A percentile compares a stretch with the other conserved stretches of the same genome.
These are phyloP conservation scores for Drosophila jambulina DNA, from an alignment of 1,140 invertebrate genomes.

Conservation along the genomic window DNA sequence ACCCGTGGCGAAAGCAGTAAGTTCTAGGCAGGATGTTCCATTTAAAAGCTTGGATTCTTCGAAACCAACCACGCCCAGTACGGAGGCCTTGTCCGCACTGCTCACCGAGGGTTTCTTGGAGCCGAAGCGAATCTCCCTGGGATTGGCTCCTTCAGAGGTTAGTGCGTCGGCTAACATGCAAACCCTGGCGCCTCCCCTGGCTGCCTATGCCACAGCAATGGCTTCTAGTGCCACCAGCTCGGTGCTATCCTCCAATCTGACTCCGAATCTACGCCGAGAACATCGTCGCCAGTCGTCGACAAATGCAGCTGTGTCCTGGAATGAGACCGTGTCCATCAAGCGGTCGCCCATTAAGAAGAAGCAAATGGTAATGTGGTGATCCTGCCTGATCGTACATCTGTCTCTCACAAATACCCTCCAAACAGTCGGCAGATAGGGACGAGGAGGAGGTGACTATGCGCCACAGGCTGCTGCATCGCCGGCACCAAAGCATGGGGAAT, in stretches of 20 bases:
- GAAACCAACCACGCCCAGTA: slow-evolving; percentile 91
- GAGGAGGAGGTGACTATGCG: slow-evolving; percentile 74
- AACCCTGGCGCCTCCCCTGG: slow-evolving; percentile 57
- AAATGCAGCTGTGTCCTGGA: slow-evolving; percentile 84
- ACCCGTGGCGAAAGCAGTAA: slow-evolving; percentile 22
- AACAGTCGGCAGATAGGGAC: slow-evolving; percentile 57
- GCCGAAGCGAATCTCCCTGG: slow-evolving; percentile 84
- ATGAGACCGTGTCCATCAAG: slow-evolving; percentile 81
- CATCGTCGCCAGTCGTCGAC: slow-evolving; percentile 82
- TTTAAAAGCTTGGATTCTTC: slow-evolving; percentile 20
- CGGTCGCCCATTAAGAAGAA: slow-evolving; percentile 62
- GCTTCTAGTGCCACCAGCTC: slow-evolving; percentile 46
- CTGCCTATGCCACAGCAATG: slow-evolving; percentile 60
- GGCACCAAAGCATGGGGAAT: slow-evolving; percentile 79
- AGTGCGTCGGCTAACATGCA: slow-evolving; percentile 34
- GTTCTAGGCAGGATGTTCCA: not conserved
- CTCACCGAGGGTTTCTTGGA: slow-evolving; percentile 95
- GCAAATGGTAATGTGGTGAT: slow-evolving; percentile 54
- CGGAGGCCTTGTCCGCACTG: slow-evolving; percentile 91
- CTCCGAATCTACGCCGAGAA: slow-evolving; percentile 56
- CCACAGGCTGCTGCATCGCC: slow-evolving; percentile 72
- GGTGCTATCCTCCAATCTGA: slow-evolving; percentile 59
- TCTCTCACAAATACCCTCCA: slow-evolving; percentile 1
- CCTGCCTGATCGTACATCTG: not conserved
- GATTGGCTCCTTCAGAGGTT: slow-evolving; percentile 87